Evolutionary conservation across 92 coral and sea anemone genomes (phyloP).

Genomic region (Pocillopora grandis): DNA sequence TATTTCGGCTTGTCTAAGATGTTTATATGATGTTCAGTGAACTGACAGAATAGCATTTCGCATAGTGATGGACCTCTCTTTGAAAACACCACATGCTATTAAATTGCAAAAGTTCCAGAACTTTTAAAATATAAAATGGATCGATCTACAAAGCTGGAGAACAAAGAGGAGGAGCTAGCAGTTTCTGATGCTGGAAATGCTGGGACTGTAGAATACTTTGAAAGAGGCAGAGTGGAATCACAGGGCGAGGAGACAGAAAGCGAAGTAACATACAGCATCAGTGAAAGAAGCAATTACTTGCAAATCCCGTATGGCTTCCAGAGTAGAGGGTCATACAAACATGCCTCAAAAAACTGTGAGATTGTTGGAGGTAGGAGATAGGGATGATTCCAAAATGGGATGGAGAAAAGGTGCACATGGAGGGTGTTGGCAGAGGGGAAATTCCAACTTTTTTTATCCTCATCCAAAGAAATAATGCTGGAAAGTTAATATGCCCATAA

Average conservation of each 20-base stretch:
- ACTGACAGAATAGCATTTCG: too few relatives aligned
- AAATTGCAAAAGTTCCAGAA: background rate
- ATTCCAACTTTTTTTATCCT: too few relatives aligned
- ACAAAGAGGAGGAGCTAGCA: background rate
- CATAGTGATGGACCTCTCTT: too few relatives aligned
- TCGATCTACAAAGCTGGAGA: background rate
- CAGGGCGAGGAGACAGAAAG: constrained; percentile 7
- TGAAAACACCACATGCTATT: background rate
- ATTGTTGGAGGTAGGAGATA: constrained; percentile 80
- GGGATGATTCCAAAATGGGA: too few relatives aligned
- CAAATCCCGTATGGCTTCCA: constrained; percentile 96
- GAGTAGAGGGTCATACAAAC: constrained; percentile 81
- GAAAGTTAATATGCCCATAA: too few relatives aligned
- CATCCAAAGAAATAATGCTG: too few relatives aligned
- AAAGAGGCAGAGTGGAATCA: constrained; percentile 4
- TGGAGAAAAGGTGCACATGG: too few relatives aligned
- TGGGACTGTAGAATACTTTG: background rate
- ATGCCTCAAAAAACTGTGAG: constrained; percentile 93
- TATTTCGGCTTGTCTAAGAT: too few relatives aligned
- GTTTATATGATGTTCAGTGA: too few relatives aligned
- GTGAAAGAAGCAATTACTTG: constrained; percentile 58
- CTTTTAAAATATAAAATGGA: background rate
- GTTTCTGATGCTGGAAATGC: background rate
- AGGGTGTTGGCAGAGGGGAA: too few relatives aligned
- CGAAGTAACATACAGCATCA: constrained; percentile 8